Base-by-base conservation (phyloP, 64 coral and sea anemone genomes). In the Platygyra sinensis region DNA sequence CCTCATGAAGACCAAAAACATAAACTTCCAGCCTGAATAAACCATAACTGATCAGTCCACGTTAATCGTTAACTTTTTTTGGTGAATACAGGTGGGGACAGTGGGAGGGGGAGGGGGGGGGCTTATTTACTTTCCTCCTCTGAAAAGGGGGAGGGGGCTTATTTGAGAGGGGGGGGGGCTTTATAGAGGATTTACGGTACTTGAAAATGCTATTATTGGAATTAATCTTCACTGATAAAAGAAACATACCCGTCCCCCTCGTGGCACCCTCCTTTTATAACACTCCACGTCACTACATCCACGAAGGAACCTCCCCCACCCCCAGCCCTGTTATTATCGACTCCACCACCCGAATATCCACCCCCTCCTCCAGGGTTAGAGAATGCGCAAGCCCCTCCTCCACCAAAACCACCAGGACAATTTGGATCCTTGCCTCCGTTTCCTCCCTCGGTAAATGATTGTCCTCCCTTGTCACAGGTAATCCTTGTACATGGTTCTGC, bases 381-480 rank as follows among this genome's bases (percentile, higher is more conserved):
- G 77, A 59, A 1, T 38, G 2, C 11, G 49, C 94, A 92, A 9
- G 90, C 94, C 39, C 94, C 94, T 18, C 94, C 94, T 3, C 94
- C 94, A 31, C 90, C 94, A 92, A 96, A 96, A 18, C 94, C 94
- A 73, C 94, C 94, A 55, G 86, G 79, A 74, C 94, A 96, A 59
- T 78, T 51, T 30, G 14, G 0, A 11, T 28, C 24, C 15, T 75
- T 0, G 2, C 94, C 94, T 18, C 94, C 94, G 19, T 84, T 50
- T 17, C 89, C 89, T 25, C 86, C 80, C 17, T 64, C 54, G 0
- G 54, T 54, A 10, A 72, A 73, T 11, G 90, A 84, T 27, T 36
- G 72, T 0, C 94, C 94, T 32, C 94, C 94, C 42, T 96, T 39
- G 11, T 27, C 2, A 33, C 94, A 96, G 2, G 9, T 0, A 0